These are phyloP conservation scores for Dyspetes luteomarginatus DNA, from an alignment of 2,888 invertebrate genomes.

Conservation along the genomic window DNA sequence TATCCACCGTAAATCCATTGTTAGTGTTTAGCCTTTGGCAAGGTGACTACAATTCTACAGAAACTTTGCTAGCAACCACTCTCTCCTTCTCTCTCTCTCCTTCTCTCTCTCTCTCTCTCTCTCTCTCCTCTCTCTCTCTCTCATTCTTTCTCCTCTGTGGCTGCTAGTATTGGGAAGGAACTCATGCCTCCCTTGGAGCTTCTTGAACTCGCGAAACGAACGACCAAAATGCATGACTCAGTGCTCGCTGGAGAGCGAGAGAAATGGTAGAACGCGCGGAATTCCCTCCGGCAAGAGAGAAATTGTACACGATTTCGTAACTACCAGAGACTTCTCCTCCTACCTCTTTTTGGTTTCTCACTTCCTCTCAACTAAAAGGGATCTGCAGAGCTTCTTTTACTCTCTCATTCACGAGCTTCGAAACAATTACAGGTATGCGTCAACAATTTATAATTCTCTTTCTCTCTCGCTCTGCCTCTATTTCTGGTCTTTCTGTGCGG, in stretches of 20 bases:
- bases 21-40: slow-evolving; percentile 7
- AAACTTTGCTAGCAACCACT: slow-evolving; percentile 26
- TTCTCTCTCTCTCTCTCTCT: neutral
- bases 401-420: slow-evolving; percentile 56
- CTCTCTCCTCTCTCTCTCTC: slow-evolving; percentile 3
- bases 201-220: slow-evolving; percentile 37
- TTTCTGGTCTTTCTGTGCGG: neutral
- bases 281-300: slow-evolving; percentile 14
- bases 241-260: slow-evolving; percentile 35
- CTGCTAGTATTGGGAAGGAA: slow-evolving; percentile 36
- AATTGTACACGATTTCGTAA: slow-evolving; percentile 15
- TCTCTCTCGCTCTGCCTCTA: slow-evolving; percentile 35
- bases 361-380: neutral
- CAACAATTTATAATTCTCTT: slow-evolving; percentile 80
- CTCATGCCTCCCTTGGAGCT: slow-evolving; percentile 1
- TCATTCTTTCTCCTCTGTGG: slow-evolving; percentile 21
- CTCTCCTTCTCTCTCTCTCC: neutral
- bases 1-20: slow-evolving; percentile 11
- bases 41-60: slow-evolving; percentile 27
- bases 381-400: slow-evolving; percentile 16
- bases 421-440: slow-evolving; percentile 80
- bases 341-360: neutral
- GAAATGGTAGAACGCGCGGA: slow-evolving; percentile 28
- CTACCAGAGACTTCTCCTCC: slow-evolving; percentile 24
- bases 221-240: slow-evolving; percentile 43